Percentiles rank a stretch among this genome's conserved stretches.
These are phyloP conservation scores for Venustaconcha ellipsiformis DNA, from an alignment of 1,140 invertebrate genomes.

Conservation along the genomic window DNA sequence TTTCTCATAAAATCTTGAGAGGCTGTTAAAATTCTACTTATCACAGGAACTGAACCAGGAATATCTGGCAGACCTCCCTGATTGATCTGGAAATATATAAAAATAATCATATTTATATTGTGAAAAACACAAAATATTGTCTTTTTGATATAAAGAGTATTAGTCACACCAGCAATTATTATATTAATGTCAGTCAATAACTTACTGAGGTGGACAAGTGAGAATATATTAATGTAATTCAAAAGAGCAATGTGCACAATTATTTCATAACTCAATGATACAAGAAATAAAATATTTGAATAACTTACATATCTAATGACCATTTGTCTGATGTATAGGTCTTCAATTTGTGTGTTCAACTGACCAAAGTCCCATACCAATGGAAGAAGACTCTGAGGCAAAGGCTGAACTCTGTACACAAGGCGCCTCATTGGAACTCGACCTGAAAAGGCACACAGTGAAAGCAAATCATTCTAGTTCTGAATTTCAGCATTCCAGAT, in stretches of 20 bases:
- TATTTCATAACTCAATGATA: too few relatives aligned
- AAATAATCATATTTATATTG: too few relatives aligned
- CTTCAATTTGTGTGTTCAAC: slow-evolving; percentile 49
- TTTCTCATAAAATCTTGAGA: slow-evolving; percentile 62
- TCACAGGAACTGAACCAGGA: slow-evolving; percentile 15
- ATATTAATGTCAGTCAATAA: too few relatives aligned
- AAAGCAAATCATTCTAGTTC: too few relatives aligned
- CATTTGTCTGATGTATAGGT: slow-evolving; percentile 59
- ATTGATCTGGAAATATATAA: slow-evolving; percentile 22
- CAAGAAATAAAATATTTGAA: neutral
- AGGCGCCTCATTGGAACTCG: slow-evolving; percentile 59
- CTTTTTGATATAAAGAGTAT: too few relatives aligned
- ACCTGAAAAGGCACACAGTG: neutral
- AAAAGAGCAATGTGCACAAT: too few relatives aligned
- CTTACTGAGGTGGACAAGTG: too few relatives aligned
- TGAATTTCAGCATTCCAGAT: too few relatives aligned
- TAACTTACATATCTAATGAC: slow-evolving; percentile 46
- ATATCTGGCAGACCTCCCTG: slow-evolving; percentile 18
- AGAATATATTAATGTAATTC: too few relatives aligned
- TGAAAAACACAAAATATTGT: too few relatives aligned
- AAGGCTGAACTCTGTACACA: slow-evolving; percentile 59
- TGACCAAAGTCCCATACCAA: slow-evolving; percentile 66
- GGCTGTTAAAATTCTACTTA: slow-evolving; percentile 43
- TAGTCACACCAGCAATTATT: too few relatives aligned
- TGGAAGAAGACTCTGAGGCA: slow-evolving; percentile 60